These are phyloP conservation scores for Homarus gammarus DNA, from an alignment of 2,888 invertebrate genomes.

Conservation along the genomic window DNA sequence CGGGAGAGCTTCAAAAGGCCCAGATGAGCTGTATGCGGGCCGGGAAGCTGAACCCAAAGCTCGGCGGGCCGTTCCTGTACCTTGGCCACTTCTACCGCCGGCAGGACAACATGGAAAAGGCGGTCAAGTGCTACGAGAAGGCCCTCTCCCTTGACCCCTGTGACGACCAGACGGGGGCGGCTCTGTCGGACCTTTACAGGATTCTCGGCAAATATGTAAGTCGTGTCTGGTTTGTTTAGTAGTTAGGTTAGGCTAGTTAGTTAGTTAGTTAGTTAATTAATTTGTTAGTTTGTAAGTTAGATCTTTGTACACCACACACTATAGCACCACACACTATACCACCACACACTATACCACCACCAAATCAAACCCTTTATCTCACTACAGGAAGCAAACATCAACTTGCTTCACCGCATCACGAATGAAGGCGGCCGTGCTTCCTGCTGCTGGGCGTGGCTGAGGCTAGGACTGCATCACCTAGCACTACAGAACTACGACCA, in stretches of 20 bases:
- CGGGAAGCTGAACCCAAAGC: constrained; percentile 85
- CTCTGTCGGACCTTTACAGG: constrained; percentile 88
- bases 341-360: too few species aligned
- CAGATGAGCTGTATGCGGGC: constrained; percentile 82
- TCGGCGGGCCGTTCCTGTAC: constrained; percentile 86
- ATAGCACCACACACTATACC: too few species aligned
- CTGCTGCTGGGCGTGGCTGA: constrained; percentile 85
- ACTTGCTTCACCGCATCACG: constrained; percentile 72
- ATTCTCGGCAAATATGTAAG: constrained; percentile 84
- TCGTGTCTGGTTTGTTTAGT: too few species aligned
- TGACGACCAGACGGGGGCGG: constrained; percentile 85
- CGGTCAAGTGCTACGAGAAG: constrained; percentile 91
- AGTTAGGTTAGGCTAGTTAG: too few species aligned
- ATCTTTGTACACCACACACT: too few species aligned
- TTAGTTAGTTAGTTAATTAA: too few species aligned
- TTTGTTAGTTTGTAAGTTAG: too few species aligned
- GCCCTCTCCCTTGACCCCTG: constrained; percentile 86
- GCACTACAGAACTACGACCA: constrained; percentile 86
- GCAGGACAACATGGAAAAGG: constrained; percentile 85
- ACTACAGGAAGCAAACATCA: constrained; percentile 77
- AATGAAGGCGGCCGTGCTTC: constrained; percentile 51
- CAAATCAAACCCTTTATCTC: too few species aligned
- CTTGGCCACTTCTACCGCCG: constrained; percentile 88
- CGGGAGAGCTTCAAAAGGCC: constrained; percentile 83
- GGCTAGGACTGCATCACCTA: constrained; percentile 90